These are phyloP conservation scores for Paratrypauchen microcephalus DNA, from an alignment of 2,797 vertebrate species.

Conservation along the genomic window DNA sequence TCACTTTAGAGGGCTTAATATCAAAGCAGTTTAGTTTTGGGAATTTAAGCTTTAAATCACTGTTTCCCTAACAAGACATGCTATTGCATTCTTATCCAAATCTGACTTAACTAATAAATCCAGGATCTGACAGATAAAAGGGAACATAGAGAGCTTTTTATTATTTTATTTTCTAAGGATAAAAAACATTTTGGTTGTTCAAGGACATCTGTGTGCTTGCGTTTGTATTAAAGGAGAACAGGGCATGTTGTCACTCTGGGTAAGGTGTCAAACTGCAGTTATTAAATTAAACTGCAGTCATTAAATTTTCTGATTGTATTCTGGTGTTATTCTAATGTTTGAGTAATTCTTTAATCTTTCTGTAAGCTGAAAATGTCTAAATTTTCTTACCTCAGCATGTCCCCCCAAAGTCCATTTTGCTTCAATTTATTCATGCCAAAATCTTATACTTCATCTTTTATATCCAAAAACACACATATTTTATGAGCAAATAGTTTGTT, in stretches of 20 bases:
- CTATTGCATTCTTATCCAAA: constrained; percentile 52
- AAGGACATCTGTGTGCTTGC: background rate
- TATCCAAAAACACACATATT: background rate
- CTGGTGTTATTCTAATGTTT: background rate
- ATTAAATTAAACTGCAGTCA: background rate
- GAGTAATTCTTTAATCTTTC: background rate
- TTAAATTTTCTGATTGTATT: background rate
- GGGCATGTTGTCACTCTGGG: background rate
- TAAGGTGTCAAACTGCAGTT: background rate
- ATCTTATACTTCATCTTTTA: background rate
- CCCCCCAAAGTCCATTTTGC: background rate
- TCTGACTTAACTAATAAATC: constrained; percentile 50
- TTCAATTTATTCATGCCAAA: background rate
- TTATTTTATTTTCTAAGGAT: constrained; percentile 11
- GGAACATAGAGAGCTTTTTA: constrained; percentile 26
- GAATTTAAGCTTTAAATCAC: constrained; percentile 55
- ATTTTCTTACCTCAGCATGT: background rate
- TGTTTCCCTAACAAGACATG: constrained; percentile 43
- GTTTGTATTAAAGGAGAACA: background rate
- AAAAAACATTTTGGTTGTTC: background rate
- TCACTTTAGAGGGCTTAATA: constrained; percentile 61
- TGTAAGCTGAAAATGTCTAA: background rate
- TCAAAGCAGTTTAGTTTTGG: constrained; percentile 64
- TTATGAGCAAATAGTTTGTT: background rate
- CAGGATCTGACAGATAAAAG: constrained; percentile 36